Conservation (phyloP, 2,797 vertebrate genomes). For the Lutjanus argentimaculatus region DNA sequence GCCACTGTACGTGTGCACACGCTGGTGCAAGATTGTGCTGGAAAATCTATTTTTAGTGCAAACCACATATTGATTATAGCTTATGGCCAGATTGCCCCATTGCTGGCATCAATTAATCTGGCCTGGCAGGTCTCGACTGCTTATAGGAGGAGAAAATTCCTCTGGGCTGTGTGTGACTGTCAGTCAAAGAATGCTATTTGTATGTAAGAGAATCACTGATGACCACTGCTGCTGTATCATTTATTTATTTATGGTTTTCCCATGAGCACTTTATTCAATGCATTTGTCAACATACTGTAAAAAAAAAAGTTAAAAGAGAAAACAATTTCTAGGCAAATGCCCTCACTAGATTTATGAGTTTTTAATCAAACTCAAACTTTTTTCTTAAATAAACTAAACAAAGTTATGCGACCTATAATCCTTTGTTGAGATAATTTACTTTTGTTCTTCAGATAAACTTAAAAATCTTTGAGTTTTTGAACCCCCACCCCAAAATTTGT, state of each 20-base stretch:
- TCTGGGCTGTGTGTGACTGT: conserved; percentile 28
- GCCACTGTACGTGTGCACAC: conserved; percentile 5
- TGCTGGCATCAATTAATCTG: conserved; percentile 60
- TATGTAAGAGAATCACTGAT: conserved; percentile 36
- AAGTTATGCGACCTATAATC: no score
- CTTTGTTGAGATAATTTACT: no score
- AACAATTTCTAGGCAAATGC: no score
- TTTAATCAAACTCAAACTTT: no score
- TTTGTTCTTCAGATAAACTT: no score
- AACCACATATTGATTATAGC: conserved; percentile 76
- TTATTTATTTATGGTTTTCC: neutral
- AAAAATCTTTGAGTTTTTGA: no score
- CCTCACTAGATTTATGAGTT: no score
- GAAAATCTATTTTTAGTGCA: conserved; percentile 65
- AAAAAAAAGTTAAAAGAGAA: neutral
- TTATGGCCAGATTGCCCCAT: conserved; percentile 71
- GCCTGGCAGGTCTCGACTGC: conserved; percentile 41
- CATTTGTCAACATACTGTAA: conserved; percentile 25
- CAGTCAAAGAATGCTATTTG: conserved; percentile 46
- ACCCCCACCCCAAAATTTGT: no score
- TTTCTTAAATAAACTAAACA: no score
- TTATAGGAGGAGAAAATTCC: conserved; percentile 30
- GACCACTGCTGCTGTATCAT: conserved; percentile 13
- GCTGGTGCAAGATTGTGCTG: conserved; percentile 19
- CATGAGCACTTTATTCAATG: conserved; percentile 8